These are phyloP conservation scores for Myiagra hebetior DNA, from an alignment of 2,113 vertebrate species.

Conservation along the genomic window DNA sequence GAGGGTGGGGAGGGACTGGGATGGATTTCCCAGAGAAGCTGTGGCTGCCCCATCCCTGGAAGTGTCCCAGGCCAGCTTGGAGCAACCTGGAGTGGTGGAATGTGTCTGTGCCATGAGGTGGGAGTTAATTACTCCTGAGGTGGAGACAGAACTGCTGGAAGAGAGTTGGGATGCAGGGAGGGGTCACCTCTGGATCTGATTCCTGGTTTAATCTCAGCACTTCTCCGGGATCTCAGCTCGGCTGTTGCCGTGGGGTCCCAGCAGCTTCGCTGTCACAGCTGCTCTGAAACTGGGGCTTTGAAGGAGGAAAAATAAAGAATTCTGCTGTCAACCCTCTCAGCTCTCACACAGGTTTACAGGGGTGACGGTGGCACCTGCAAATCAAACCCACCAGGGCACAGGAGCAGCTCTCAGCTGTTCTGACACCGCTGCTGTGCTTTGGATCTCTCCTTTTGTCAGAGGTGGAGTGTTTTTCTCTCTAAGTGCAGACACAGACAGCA, in stretches of 20 bases:
- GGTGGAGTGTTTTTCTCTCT: not conserved
- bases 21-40: not conserved
- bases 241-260: not conserved
- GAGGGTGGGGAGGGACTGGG: not conserved
- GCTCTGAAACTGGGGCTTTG: not conserved
- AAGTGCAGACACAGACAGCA: not conserved
- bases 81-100: not conserved
- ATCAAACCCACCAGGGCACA: not conserved
- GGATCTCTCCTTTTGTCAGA: not conserved
- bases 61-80: not conserved
- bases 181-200: not conserved
- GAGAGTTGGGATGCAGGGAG: not conserved
- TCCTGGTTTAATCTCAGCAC: not conserved
- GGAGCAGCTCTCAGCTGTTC: not conserved
- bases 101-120: rapidly evolving
- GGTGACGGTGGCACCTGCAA: not conserved
- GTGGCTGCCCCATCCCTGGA: not conserved
- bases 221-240: not conserved
- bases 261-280: not conserved
- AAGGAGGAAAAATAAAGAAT: not conserved
- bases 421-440: not conserved
- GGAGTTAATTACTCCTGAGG: not conserved
- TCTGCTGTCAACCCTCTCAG: not conserved
- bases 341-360: not conserved
- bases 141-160: not conserved